Percentiles rank a stretch among this genome's conserved stretches.
phyloP scores from a whole-genome alignment of 2,797 vertebrate species.

The Aselliscus stoliczkanus region DNA sequence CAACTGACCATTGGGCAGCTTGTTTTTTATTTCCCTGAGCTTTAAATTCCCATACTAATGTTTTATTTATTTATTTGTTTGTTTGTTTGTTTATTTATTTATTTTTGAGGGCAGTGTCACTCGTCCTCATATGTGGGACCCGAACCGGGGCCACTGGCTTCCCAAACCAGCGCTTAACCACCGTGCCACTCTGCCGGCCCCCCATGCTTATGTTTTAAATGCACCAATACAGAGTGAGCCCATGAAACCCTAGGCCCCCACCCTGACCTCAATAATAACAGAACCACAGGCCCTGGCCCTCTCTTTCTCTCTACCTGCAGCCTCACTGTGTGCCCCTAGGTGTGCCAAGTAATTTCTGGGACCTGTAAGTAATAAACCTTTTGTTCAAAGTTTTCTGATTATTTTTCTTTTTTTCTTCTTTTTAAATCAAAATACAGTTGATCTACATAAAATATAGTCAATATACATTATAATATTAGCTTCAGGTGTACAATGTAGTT shows the following conservation, averaged over 20 bases:
- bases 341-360: neutral
- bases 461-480: neutral
- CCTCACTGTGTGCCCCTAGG: too few relatives aligned
- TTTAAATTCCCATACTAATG: neutral
- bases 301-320: neutral
- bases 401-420: neutral
- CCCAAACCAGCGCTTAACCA: too few relatives aligned
- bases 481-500: neutral
- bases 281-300: neutral
- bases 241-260: neutral
- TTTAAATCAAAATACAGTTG: neutral
- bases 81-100: too few relatives aligned
- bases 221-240: neutral
- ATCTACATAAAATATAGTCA: neutral
- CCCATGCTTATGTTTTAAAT: neutral
- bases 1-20: neutral
- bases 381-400: neutral
- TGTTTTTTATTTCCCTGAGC: neutral
- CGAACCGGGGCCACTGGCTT: too few relatives aligned
- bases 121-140: too few relatives aligned
- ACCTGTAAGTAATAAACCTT: neutral
- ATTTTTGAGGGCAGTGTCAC: too few relatives aligned
- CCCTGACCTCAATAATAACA: neutral
- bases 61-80: too few relatives aligned
- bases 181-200: too few relatives aligned